Conservation (phyloP, 92 coral and sea anemone genomes). For the Parazoanthus darwini region DNA sequence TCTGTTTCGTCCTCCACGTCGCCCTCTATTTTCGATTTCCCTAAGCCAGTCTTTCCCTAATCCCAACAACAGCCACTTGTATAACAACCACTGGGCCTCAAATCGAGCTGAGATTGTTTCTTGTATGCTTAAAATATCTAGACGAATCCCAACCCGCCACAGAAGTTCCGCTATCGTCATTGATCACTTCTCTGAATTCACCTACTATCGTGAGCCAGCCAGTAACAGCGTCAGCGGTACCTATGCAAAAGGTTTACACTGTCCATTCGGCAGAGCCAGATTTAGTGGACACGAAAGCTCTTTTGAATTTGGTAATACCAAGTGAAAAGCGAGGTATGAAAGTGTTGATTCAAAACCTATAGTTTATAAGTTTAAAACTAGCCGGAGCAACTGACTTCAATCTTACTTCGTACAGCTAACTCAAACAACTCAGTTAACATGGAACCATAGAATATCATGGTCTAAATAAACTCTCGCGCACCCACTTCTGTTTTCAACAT, state of each 20-base stretch:
- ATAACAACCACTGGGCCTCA: neutral
- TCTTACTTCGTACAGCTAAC: too few species aligned
- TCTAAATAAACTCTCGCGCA: too few species aligned
- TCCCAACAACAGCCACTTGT: too few species aligned
- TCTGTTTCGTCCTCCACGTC: too few species aligned
- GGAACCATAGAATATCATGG: too few species aligned
- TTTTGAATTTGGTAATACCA: constrained; percentile 18
- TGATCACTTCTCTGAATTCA: neutral
- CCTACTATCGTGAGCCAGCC: constrained; percentile 30
- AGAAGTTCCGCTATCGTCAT: constrained; percentile 23
- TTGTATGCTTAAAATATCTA: too few species aligned
- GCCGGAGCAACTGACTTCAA: too few species aligned
- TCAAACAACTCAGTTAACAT: too few species aligned
- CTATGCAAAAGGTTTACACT: neutral
- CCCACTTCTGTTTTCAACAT: too few species aligned
- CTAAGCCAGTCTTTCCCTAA: too few species aligned
- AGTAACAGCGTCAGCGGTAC: constrained; percentile 4
- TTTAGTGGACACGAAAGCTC: neutral
- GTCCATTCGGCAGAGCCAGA: neutral
- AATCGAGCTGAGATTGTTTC: neutral
- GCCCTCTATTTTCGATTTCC: too few species aligned
- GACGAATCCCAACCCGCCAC: neutral
- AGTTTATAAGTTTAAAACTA: neutral
- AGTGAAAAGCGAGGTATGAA: constrained; percentile 12
- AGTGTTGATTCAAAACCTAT: neutral